Evolutionary conservation across 2,113 vertebrate species (phyloP), one percentile per base, ranked within the genome.

Genomic region (Camarhynchus parvulus): DNA sequence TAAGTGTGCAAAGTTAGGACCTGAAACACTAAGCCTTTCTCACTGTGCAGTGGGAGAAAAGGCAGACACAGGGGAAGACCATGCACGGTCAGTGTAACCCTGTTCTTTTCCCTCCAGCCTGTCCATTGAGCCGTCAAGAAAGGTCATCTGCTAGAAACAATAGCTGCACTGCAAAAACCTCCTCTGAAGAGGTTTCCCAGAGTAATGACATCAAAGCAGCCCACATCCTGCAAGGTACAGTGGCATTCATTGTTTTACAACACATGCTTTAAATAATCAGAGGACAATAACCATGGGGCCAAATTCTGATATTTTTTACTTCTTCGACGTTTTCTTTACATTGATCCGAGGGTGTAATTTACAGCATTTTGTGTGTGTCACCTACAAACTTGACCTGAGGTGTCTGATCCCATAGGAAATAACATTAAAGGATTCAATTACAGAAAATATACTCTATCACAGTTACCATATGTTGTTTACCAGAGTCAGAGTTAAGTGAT

Each of bases 401-500:
- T 49, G 76, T 87, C 72, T 76, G 37, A 77, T 94, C 86, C 86
- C 79, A 63, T 23, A 90, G 68, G 76, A 95, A 83, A 86, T 67
- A 83, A 42, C 41, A 94, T 83, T 53, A 86, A 94, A 83, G 50
- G 41, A 83, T 83, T 92, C 47, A 85, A 69, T 76, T 90, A 56
- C 59, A 85, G 53, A 86, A 96, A 76, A 88, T 62, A 79, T 31
- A 91, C 10, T 81, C 62, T 82, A 69, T 93, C 90, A 92, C 58
- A 58, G 75, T 76, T 85, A 83, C 92, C 92, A 94, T 91, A 93
- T 94, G 90, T 94, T 94, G 90, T 96, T 96, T 95, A 96, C 90
- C 55, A 68, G 67, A 93, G 46, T n/a, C 67, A 88, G 62, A 95
- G 78, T 53, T 73, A 90, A 90, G 59, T 76, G 90, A 96, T 94